Evolutionary conservation across 2,888 invertebrate species (phyloP), one percentile per base, ranked within the genome.

Genomic region (Julus scanicus): DNA sequence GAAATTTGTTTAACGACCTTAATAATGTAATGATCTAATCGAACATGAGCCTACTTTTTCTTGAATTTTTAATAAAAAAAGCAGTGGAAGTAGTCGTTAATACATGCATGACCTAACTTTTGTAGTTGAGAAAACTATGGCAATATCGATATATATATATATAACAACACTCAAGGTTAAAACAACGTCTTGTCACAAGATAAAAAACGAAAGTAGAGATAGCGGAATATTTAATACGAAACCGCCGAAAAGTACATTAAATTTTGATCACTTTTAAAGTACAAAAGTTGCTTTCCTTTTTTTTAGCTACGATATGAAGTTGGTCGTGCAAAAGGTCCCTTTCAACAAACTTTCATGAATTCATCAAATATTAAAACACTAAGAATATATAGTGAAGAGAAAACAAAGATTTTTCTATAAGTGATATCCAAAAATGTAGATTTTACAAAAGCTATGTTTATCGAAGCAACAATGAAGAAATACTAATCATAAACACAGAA

Each of bases 161-260:
- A 44, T 29, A 29, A 29, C 44, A 44, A 44, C 5, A 8, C 44
- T 44, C 44, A 44, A 44, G 44, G 44, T 44, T 44, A 44, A 44
- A 44, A 44, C 44, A 44, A 44, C 44, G 44, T 44, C 44, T 44
- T 44, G 8, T 44, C 13, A 1, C 6, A 57, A 15, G 15, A 15
- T 6, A 0, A 20, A 63, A 29, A 29, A 29, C 17, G 2, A 63
- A 63, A 63, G 44, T 13, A 17, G 63, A 71, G 71, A 71, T 71
- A 71, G 20, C 71, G 29, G 71, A 71, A 71, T 71, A 71, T 71
- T 71, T 29, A 71, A 71, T 29, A 71, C 20, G 71, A 9, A 71
- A 29, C 9, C 29, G 71, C 20, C 71, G 29, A 71, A 71, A 20
- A 29, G n/a, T 20, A 5, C 71, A 71, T 71, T 71, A 71, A 71